Evolutionary conservation across 2,113 vertebrate genomes (phyloP).

Genomic region (Brachypteracias leptosomus): DNA sequence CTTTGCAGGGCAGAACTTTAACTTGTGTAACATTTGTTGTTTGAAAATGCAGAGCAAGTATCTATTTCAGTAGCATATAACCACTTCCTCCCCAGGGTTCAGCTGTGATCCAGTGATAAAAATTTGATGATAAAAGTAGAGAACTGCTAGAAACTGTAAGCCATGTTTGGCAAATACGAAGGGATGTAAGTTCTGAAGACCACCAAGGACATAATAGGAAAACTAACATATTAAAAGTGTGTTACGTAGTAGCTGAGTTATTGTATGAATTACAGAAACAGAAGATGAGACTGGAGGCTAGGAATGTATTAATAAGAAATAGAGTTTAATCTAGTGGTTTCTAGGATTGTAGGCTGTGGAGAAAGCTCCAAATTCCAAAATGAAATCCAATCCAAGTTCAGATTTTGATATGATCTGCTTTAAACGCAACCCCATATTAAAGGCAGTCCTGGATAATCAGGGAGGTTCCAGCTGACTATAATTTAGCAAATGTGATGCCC

Average conservation of each 20-base stretch:
- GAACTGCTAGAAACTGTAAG: background rate
- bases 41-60: background rate
- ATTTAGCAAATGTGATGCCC: no score
- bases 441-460: background rate
- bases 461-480: background rate
- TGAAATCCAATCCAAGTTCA: background rate
- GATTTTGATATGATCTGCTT: background rate
- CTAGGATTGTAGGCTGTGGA: background rate
- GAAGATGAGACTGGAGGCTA: background rate
- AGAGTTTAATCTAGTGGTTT: background rate
- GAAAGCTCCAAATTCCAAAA: background rate
- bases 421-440: background rate
- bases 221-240: background rate
- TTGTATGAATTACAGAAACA: background rate
- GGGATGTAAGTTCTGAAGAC: background rate
- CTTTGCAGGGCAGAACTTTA: background rate
- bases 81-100: background rate
- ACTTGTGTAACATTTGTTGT: background rate
- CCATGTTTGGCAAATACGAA: background rate
- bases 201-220: background rate
- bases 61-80: background rate
- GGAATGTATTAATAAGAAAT: background rate
- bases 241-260: background rate
- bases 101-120: constrained; percentile 3
- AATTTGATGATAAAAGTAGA: background rate